A percentile compares a stretch with the other conserved stretches of the same genome.
phyloP scores from a whole-genome alignment of 2,113 vertebrate species.

The Alectura lathami region DNA sequence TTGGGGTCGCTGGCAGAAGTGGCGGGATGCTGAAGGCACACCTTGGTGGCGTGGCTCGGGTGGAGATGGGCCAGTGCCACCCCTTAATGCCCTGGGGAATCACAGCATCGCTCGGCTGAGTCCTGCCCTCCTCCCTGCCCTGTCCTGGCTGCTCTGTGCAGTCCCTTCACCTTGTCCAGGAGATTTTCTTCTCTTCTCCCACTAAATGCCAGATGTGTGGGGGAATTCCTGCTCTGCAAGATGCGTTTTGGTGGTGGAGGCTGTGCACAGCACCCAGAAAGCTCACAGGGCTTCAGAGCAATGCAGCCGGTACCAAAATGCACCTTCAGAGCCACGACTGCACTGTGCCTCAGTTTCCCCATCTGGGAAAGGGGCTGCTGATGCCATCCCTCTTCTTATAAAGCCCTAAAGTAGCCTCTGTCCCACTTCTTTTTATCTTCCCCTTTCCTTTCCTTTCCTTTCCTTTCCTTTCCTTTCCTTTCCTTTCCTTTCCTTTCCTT shows the following conservation, averaged over 20 bases:
- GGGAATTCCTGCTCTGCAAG: not conserved
- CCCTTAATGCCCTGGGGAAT: too few relatives aligned
- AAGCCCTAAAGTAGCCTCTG: not conserved
- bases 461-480: rapidly evolving
- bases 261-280: rapidly evolving
- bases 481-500: rapidly evolving
- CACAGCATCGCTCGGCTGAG: not conserved
- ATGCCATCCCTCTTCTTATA: rapidly evolving
- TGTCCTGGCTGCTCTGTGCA: not conserved
- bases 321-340: not conserved
- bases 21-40: too few relatives aligned
- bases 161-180: not conserved
- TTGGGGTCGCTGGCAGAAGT: not conserved
- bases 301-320: not conserved
- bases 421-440: not conserved
- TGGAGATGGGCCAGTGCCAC: not conserved
- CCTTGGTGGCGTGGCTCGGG: too few relatives aligned
- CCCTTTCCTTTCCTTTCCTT: rapidly evolving
- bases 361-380: not conserved
- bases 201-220: not conserved
- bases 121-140: not conserved
- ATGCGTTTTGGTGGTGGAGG: not conserved
- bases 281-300: not conserved
- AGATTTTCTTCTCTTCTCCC: not conserved
- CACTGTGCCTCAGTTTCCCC: not conserved